These are phyloP conservation scores for Drosophila testacea DNA, from an alignment of 2,888 invertebrate species.

Conservation along the genomic window DNA sequence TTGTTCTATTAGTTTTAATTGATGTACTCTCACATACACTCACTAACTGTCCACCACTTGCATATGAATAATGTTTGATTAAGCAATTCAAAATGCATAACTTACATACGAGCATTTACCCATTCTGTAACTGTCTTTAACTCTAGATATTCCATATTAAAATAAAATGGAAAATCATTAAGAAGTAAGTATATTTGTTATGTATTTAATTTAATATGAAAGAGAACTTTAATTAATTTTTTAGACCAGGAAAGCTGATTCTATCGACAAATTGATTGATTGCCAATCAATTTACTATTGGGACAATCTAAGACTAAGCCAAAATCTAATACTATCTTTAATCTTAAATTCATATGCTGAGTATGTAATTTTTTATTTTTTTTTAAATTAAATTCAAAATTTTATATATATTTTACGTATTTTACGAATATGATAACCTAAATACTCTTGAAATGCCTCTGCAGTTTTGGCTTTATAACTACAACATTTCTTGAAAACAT, in stretches of 20 bases:
- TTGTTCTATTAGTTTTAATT: constrained; percentile 80
- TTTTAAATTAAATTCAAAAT: too few species aligned
- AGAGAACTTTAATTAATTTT: too few species aligned
- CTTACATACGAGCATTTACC: constrained; percentile 17
- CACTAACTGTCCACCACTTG: constrained; percentile 39
- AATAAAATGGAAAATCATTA: not conserved
- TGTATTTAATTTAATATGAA: not conserved
- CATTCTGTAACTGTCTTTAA: not conserved
- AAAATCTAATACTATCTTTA: too few species aligned
- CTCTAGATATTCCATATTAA: constrained; percentile 1
- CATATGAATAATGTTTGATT: constrained; percentile 61
- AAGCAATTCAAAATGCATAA: constrained; percentile 42
- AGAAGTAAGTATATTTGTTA: not conserved
- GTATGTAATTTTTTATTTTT: too few species aligned
- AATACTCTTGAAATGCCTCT: not conserved
- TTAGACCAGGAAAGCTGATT: too few species aligned
- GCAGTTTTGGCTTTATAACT: not conserved
- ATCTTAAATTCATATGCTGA: too few species aligned
- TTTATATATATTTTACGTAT: not conserved
- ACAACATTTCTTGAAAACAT: constrained; percentile 25
- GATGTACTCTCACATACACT: constrained; percentile 52
- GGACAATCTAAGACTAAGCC: too few species aligned
- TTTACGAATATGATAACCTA: too few species aligned
- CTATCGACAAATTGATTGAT: too few species aligned
- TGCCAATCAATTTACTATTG: too few species aligned